Evolutionary conservation across 2,888 invertebrate genomes (phyloP).

Genomic region (Leucania comma): DNA sequence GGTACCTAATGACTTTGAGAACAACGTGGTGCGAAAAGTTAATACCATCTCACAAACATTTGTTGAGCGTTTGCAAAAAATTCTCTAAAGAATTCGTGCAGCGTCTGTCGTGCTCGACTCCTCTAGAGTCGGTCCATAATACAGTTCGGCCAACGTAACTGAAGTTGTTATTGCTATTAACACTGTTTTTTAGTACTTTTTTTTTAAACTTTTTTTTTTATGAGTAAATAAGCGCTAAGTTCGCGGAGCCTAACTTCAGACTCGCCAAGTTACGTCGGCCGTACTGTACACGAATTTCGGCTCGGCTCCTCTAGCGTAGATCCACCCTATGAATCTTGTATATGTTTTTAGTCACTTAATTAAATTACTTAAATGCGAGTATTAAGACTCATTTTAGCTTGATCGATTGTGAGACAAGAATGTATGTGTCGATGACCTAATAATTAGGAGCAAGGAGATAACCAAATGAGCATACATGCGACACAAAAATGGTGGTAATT

Average conservation of each 20-base stretch:
- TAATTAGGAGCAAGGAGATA: background rate
- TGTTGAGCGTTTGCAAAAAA: conserved; percentile 13
- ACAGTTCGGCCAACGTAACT: no score
- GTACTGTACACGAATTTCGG: no score
- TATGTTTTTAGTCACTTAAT: background rate
- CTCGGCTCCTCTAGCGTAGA: no score
- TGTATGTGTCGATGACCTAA: conserved; percentile 4
- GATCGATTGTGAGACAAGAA: background rate
- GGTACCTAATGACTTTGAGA: conserved; percentile 5
- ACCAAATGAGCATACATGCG: background rate
- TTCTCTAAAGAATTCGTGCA: background rate
- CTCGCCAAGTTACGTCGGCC: no score
- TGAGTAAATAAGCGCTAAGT: no score
- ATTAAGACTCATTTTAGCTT: background rate
- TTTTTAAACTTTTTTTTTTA: no score
- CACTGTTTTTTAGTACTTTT: no score
- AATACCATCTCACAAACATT: conserved; percentile 1
- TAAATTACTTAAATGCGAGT: background rate
- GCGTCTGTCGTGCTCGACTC: no score
- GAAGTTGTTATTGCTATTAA: no score
- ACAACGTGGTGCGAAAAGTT: conserved; percentile 5
- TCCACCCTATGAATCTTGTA: background rate
- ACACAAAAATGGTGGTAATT: background rate
- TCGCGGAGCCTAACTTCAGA: no score
- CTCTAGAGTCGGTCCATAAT: no score